phyloP scores from a whole-genome alignment of 2,888 invertebrate species.

The Cactoblastis cactorum region DNA sequence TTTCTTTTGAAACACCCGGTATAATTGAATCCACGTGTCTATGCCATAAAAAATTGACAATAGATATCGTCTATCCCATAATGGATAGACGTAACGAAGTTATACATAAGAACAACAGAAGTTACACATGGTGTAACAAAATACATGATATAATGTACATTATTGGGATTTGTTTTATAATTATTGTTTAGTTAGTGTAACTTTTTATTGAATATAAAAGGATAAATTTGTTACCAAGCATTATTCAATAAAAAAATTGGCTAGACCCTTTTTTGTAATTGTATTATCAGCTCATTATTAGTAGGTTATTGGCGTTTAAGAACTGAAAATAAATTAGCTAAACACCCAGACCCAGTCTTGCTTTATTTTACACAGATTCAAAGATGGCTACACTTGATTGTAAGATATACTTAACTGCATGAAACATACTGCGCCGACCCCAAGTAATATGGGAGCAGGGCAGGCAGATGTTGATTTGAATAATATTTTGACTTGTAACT shows the following conservation, averaged over 20 bases:
- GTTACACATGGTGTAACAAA: no score
- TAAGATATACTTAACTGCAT: no score
- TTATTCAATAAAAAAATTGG: conserved; percentile 77
- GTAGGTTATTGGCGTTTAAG: conserved; percentile 79
- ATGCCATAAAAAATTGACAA: conserved; percentile 1
- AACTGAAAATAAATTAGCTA: conserved; percentile 79
- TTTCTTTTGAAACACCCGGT: no score
- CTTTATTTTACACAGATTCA: no score
- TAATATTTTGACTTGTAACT: no score
- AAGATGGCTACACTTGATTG: no score
- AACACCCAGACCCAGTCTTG: conserved; percentile 57
- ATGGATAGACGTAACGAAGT: neutral
- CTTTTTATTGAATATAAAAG: conserved; percentile 75
- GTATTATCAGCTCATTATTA: conserved; percentile 78
- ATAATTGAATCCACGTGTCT: conserved; percentile 15
- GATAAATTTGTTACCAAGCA: conserved; percentile 77
- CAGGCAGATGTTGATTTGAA: no score
- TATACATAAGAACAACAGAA: neutral
- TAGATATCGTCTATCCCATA: neutral
- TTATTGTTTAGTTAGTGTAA: conserved; percentile 62
- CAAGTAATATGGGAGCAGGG: no score
- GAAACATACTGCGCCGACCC: no score
- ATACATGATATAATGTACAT: conserved; percentile 36
- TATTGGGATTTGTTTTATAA: conserved; percentile 66
- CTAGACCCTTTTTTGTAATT: conserved; percentile 75